Base-by-base conservation (phyloP, 2,113 vertebrate species). In the Lophochroa leadbeateri region DNA sequence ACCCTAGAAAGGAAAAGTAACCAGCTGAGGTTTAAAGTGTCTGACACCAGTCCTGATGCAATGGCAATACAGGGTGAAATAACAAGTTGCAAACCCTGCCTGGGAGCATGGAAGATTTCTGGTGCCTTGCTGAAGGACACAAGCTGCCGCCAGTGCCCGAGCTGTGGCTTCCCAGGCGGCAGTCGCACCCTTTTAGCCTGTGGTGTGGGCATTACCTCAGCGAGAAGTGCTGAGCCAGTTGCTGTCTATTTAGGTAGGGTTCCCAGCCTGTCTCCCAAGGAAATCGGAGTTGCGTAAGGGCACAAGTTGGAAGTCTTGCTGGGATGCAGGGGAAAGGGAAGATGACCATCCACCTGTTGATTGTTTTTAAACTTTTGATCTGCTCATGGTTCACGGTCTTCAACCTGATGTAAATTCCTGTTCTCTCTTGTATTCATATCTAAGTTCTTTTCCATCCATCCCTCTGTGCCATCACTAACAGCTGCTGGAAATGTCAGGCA, bases 41-140 rank as follows among this genome's bases (percentile, higher is more conserved):
- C 46, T 70, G 61, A 82, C 71, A 78, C 13, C 43, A 50, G 60
- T 1, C 65, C 74, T 92, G 95, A 52, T 76, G 94, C 89, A 92
- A 91, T 83, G 81, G 69, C 81, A 86, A 33, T 6, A 20, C 6
- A 9, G 65, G 86, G 7, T 74, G 46, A 91, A 88, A 91, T 83
- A 94, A 94, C 61, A 65, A 90, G 43, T 47, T 90, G 71, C 94
- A 91, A 92, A 84, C 89, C 91, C 64, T 94, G 92, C 91, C 88
- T 96, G 77, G 83, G 80, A 95, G 92, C 25, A 0, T 71, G 72
- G 77, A 88, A 83, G 72, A 81, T 93, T 63, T 64, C 92, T 63
- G 79, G 85, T 53, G 79, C 68, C 0, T 0, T 52, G 77, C 91
- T 77, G 74, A 82, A 65, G 93, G 93, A 75, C 74, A 60, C 19